Conservation (phyloP, 2,113 vertebrate species). For the Saiga tatarica region DNA sequence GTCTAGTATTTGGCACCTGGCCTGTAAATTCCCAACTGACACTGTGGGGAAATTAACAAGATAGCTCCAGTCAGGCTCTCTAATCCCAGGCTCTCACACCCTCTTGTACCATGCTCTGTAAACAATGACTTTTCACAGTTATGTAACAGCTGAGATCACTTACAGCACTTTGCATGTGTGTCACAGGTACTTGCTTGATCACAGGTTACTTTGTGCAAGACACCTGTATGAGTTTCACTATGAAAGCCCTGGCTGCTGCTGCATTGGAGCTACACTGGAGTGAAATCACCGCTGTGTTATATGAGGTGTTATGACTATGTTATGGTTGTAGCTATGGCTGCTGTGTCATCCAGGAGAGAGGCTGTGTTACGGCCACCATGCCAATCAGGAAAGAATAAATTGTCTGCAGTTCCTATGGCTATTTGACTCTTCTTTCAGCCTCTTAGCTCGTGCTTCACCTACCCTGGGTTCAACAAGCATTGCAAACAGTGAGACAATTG, state of each 20-base stretch:
- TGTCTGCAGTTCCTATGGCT: background rate
- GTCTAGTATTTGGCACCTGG: background rate
- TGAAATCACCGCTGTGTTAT: background rate
- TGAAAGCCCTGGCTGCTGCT: background rate
- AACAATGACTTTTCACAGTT: background rate
- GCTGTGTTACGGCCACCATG: background rate
- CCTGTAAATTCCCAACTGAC: background rate
- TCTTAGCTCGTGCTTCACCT: accelerated
- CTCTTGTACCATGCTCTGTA: background rate
- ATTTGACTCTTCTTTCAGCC: background rate
- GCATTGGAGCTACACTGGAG: background rate
- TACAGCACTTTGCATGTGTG: background rate
- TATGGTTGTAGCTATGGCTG: background rate
- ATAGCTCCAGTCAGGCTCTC: background rate
- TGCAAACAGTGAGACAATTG: accelerated
- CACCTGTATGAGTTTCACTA: background rate
- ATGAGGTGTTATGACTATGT: background rate
- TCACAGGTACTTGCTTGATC: background rate
- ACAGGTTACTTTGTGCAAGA: background rate
- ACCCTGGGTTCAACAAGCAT: background rate
- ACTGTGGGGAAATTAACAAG: background rate
- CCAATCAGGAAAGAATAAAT: background rate
- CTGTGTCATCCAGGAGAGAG: background rate
- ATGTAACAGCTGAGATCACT: background rate
- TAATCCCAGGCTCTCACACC: accelerated